Percentiles rank a stretch among this genome's conserved stretches.
phyloP scores from a whole-genome alignment of 2,113 vertebrate species.

The Lichenostomus cassidix region DNA sequence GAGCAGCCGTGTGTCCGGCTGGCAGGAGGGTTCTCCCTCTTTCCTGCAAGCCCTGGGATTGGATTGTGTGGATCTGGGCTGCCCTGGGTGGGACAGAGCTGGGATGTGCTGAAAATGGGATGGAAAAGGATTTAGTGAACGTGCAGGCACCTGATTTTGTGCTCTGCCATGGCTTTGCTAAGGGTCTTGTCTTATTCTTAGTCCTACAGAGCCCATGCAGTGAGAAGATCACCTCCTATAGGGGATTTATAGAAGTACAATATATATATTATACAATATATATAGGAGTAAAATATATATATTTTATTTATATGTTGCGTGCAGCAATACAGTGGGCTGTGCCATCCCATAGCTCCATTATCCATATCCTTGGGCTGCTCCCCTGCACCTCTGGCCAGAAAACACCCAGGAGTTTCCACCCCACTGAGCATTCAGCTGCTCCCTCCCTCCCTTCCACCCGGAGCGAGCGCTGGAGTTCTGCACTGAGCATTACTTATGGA shows the following conservation, averaged over 20 bases:
- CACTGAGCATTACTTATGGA: background rate
- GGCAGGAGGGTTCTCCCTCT: background rate
- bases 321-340: background rate
- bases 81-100: accelerated
- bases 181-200: background rate
- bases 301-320: no score
- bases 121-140: background rate
- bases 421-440: background rate
- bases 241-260: background rate
- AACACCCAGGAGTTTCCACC: background rate
- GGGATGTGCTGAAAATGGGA: background rate
- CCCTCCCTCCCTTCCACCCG: background rate
- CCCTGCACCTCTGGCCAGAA: background rate
- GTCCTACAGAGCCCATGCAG: background rate
- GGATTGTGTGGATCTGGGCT: accelerated
- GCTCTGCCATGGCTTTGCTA: no score
- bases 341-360: accelerated
- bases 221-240: accelerated
- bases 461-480: background rate
- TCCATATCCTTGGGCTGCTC: background rate
- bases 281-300: no score
- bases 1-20: background rate
- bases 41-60: accelerated
- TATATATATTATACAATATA: no score
- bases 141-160: background rate